Evolutionary conservation across 2,797 vertebrate genomes (phyloP).

Genomic region (Gadopsis marmoratus): DNA sequence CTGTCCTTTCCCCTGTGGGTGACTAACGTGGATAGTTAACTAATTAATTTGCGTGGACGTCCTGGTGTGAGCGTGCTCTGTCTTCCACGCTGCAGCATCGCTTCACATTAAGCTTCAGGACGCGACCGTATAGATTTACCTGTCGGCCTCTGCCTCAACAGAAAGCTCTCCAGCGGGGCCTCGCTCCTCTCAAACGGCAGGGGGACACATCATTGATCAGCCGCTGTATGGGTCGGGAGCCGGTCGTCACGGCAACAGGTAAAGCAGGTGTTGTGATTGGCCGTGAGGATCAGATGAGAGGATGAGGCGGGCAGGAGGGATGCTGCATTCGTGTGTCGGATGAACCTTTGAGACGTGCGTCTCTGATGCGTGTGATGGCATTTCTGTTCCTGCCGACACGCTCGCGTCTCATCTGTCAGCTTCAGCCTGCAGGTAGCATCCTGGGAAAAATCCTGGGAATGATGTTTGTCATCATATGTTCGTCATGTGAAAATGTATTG

Average conservation of each 20-base stretch:
- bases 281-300: background rate
- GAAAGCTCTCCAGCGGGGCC: background rate
- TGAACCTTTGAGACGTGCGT: background rate
- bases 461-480: too few relatives aligned
- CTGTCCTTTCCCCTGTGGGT: background rate
- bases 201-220: background rate
- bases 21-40: background rate
- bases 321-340: background rate
- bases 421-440: background rate
- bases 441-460: too few relatives aligned
- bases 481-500: too few relatives aligned
- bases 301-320: background rate
- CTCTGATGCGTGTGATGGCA: background rate
- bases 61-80: background rate
- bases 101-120: background rate
- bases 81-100: background rate
- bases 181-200: background rate
- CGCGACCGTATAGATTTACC: background rate
- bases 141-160: background rate
- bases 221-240: background rate
- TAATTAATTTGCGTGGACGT: background rate
- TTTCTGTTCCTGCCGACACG: background rate
- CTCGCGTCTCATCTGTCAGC: too few relatives aligned
- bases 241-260: conserved; percentile 45
- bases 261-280: background rate